Evolutionary conservation across 2,113 vertebrate species (phyloP), one percentile per base, ranked within the genome.

Genomic region (Sceloporus undulatus): DNA sequence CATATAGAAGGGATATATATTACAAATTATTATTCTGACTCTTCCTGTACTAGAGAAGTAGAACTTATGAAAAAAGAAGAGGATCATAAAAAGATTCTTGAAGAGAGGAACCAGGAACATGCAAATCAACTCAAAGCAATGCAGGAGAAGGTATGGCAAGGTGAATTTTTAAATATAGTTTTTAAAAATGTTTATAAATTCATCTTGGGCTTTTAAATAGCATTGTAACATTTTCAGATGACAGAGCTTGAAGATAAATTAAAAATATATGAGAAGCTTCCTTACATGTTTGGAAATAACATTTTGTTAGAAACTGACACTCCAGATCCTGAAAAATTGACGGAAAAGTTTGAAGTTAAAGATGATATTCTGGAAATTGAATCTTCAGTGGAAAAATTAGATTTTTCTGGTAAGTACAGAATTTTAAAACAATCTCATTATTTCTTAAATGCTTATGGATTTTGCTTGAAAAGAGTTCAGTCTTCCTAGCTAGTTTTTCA

Each of bases 61-160:
- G 98, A 98, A 94, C 98, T 98, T 96, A 95, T 97, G 92, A 98
- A 98, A 95, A 98, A 97, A 93, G 98, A 98, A 85, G 98, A 98
- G 86, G 98, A 98, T 78, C 96, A 98, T 91, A 97, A 94, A 90
- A 98, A 94, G 87, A 82, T 88, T 21, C 93, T 98, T 85, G 97
- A 98, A 91, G 98, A 98, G 88, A 98, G 96, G 95, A 98, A 98
- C 87, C 96, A 95, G 90, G 94, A 94, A 89, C 97, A 98, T 90
- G 95, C 95, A 91, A 95, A 97, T 91, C 97, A 98, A 91, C 93
- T 98, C 87, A 96, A 97, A 93, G 95, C 77, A 65, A 92, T 98
- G 74, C 97, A 98, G 94, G 96, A 96, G 87, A 97, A 97, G 95
- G 98, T 98, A 96, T 97, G 91, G 11, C 27, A 88, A 4, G 84